A percentile compares a stretch with the other conserved stretches of the same genome.
Evolutionary conservation across 2,797 vertebrate species (phyloP).

Genomic region (Eulemur albifrons): DNA sequence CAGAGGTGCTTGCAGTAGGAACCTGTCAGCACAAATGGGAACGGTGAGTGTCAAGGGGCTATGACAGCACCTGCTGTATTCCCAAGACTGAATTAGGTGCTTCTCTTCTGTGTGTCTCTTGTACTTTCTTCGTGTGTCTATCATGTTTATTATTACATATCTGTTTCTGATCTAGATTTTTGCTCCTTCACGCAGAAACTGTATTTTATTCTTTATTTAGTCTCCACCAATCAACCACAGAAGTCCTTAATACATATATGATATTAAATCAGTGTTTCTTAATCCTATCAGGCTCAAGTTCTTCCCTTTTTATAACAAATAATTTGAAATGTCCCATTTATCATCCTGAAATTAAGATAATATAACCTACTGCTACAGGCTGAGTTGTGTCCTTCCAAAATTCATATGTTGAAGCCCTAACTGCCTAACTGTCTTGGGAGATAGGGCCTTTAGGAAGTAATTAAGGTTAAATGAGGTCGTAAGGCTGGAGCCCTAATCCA

Average conservation of each 20-base stretch:
- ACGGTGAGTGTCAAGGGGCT: background rate
- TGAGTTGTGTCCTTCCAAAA: background rate
- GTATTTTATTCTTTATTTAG: background rate
- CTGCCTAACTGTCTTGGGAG: background rate
- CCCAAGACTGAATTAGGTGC: background rate
- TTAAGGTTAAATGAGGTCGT: background rate
- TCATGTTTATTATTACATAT: background rate
- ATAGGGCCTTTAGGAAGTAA: background rate
- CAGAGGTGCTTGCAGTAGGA: background rate
- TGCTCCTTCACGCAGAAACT: background rate
- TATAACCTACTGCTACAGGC: background rate
- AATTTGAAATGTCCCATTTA: background rate
- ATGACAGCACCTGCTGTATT: no score
- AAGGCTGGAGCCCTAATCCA: background rate
- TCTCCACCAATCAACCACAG: background rate
- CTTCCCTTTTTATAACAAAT: slow-evolving; percentile 20
- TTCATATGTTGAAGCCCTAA: background rate
- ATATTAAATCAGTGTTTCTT: background rate
- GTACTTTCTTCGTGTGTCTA: background rate
- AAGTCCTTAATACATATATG: background rate
- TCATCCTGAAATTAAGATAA: background rate
- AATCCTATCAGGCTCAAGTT: background rate
- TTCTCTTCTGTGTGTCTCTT: background rate
- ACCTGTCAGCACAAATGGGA: background rate
- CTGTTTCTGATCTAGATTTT: background rate